Evolutionary conservation across 1,140 invertebrate species (phyloP).

Genomic region (Cardiocondyla obscurior): DNA sequence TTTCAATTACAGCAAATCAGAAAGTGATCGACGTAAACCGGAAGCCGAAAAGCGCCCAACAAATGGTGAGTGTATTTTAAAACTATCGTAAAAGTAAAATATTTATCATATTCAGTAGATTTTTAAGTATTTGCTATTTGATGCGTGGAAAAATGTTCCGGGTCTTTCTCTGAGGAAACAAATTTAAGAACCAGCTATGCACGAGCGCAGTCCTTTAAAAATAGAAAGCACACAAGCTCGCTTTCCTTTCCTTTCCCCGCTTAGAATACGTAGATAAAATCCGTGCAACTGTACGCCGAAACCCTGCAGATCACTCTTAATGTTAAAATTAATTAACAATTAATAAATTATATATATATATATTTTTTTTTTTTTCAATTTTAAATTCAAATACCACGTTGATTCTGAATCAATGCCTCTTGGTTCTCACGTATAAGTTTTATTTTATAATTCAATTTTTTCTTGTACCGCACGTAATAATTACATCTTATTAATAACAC

Average conservation of each 20-base stretch:
- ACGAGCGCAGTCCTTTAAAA: conserved; percentile 63
- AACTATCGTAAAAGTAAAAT: not conserved
- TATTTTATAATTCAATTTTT: no score
- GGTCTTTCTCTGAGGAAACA: not conserved
- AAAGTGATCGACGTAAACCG: conserved; percentile 94
- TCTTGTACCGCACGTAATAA: no score
- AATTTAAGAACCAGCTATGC: conserved; percentile 37
- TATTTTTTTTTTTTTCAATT: no score
- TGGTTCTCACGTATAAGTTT: no score
- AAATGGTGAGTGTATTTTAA: conserved; percentile 91
- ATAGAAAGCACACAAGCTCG: conserved; percentile 54
- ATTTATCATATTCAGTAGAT: not conserved
- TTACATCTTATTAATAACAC: not conserved
- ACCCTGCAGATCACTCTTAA: conserved; percentile 32
- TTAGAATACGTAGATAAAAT: conserved; percentile 57
- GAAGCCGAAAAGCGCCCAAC: conserved; percentile 93
- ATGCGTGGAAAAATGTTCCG: not conserved
- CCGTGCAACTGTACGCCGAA: conserved; percentile 12
- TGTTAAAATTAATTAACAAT: no score
- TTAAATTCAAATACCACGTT: no score
- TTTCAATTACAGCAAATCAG: conserved; percentile 91
- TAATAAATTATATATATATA: no score
- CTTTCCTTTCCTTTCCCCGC: not conserved
- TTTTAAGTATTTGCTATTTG: not conserved
- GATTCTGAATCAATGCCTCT: no score